Base-by-base conservation (phyloP, 2,888 invertebrate genomes). In the Biston stratarius region DNA sequence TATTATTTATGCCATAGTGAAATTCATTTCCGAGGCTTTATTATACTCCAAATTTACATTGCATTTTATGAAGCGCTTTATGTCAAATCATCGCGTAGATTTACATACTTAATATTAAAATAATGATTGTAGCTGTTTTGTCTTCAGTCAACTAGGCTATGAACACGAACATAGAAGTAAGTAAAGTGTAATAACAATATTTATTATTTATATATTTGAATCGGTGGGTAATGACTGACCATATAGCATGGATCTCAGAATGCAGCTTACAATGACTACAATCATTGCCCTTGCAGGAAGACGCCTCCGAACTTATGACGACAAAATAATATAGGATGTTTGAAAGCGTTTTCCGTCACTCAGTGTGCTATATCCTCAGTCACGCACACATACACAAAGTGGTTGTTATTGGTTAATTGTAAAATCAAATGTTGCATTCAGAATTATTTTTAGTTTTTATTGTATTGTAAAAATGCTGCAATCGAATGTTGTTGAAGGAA, bases 201-300 rank as follows among this genome's bases (percentile, higher is more conserved):
- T 81, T 82, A 85, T 86, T 87, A 89, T 87, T 81, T 89, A 87
- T 89, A 86, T 87, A 88, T 87, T 83, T 15, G 66, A 86, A 89
- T 90, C 89, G 87, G 91, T 90, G 88, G 83, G 88, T 91, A 86
- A 83, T 86, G 88, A 89, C 92, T 91, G 92, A 89, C 88, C 88
- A 87, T 91, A 90, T 89, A 88, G 92, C 91, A 90, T 90, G 89
- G 94, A 94, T 94, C 94, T 94, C 94, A 94, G 90, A 92, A 91
- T 90, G 92, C 92, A 92, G 92, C 92, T 90, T 81, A 84, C 79
- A 85, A 79, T 87, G 79, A 85, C 85, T 84, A 82, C 79, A 76
- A 79, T 79, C 79, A 83, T 77, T 83, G 84, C 84, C 86, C 69
- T 80, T 74, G 74, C 78, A 74, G 73, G 77, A 77, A 81, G 82